Evolutionary conservation across 2,888 invertebrate species (phyloP).

Genomic region (Blastobasis lacticolella): DNA sequence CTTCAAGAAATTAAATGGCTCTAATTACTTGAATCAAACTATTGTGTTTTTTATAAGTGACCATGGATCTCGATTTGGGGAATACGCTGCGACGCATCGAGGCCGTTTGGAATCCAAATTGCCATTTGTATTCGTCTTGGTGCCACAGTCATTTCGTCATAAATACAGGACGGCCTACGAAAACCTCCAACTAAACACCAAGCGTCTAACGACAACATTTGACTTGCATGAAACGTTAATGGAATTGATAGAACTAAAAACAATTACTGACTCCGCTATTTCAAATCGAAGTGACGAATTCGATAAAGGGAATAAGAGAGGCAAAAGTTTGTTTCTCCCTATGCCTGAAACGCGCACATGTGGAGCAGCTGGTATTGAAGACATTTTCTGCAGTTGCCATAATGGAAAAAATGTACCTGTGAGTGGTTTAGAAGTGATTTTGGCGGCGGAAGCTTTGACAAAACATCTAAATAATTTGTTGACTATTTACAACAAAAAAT

Average conservation of each 20-base stretch:
- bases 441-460: background rate
- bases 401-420: conserved; percentile 59
- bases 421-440: background rate
- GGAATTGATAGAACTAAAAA: conserved; percentile 72
- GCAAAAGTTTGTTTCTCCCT: conserved; percentile 81
- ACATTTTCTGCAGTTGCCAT: conserved; percentile 91
- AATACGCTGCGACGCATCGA: conserved; percentile 82
- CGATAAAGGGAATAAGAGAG: background rate
- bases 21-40: conserved; percentile 75
- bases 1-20: conserved; percentile 60
- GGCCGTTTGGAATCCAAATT: conserved; percentile 88
- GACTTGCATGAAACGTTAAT: conserved; percentile 85
- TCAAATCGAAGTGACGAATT: background rate
- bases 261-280: background rate
- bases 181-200: conserved; percentile 77
- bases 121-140: conserved; percentile 72
- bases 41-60: conserved; percentile 86
- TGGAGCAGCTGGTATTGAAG: conserved; percentile 79
- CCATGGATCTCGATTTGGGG: conserved; percentile 90
- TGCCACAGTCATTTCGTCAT: conserved; percentile 80
- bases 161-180: conserved; percentile 73
- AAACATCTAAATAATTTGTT: background rate
- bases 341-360: conserved; percentile 82
- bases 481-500: background rate
- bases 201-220: conserved; percentile 80